Base-by-base conservation (phyloP, 2,888 invertebrate genomes). In the Lepetodrilus schrolli region DNA sequence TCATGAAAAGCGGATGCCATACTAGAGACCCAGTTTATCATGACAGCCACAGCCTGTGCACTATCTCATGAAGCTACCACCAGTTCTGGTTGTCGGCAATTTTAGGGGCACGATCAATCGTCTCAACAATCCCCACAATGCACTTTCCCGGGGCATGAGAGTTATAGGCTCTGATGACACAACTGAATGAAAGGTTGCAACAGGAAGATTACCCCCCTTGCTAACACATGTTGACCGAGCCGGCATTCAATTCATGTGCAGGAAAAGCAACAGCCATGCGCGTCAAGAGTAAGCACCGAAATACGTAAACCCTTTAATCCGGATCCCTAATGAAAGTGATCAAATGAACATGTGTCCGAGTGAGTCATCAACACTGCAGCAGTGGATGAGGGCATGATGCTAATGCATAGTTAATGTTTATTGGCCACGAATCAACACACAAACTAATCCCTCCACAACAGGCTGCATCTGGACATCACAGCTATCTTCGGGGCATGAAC, bases 1-100 rank as follows among this genome's bases (percentile, higher is more conserved):
- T 68, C 68, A 68, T 68, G 23, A 68, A n/a, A 47, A 47, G 47
- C 47, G 10, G 38, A 21, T 68, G n/a, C 43, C 13, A 47, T 43
- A 43, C 47, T 43, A n/a, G n/a, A 47, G 47, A n/a, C 30, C 26
- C 68, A 47, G 26, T 68, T 68, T 34, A 58, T 58, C 58, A 68
- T 68, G 26, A 68, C 26, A n/a, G 68, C 30, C 43, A 47, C 38
- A 68, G 30, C 21, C 68, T 23, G 47, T 20, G 68, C 43, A 38
- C n/a, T 43, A 10, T 13, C 13, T 17, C 43, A 43, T 43, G 43
- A n/a, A n/a, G n/a, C n/a, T n/a, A n/a, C 43, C 17, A 43, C 43
- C 13, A 43, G 43, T 8, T 17, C 13, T 43, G 17, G 43, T 43
- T 43, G n/a, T 8, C 1, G 43, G 43, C 43, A 43, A 17, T 43